Evolutionary conservation across 1,140 invertebrate species (phyloP).

Genomic region (Gryllus bimaculatus): DNA sequence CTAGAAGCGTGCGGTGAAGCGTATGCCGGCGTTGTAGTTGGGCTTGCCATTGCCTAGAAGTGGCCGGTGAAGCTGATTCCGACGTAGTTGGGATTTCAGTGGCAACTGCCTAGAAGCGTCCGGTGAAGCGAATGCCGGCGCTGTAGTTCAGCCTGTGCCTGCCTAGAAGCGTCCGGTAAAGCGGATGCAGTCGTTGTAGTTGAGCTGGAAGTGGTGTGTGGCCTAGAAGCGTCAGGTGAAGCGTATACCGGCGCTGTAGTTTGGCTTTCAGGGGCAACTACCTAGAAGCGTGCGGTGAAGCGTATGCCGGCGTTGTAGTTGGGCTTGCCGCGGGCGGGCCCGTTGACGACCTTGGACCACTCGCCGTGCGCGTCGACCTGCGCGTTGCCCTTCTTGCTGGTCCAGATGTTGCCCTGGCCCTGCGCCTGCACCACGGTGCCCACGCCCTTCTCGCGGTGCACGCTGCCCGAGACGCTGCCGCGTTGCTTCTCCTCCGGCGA

Average conservation of each 20-base stretch:
- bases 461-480: not conserved
- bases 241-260: too few relatives aligned
- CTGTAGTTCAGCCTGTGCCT: not conserved
- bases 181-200: too few relatives aligned
- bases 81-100: too few relatives aligned
- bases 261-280: too few relatives aligned
- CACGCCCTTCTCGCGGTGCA: slow-evolving; percentile 7
- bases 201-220: too few relatives aligned
- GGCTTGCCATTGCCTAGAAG: too few relatives aligned
- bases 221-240: too few relatives aligned
- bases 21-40: too few relatives aligned
- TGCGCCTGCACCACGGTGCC: slow-evolving; percentile 4
- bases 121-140: not conserved
- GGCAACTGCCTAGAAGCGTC: not conserved
- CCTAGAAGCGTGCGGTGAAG: slow-evolving; percentile 2
- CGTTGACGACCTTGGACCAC: not conserved
- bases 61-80: too few relatives aligned
- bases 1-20: not conserved
- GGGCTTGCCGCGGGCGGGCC: slow-evolving; percentile 5
- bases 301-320: not conserved
- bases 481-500: not conserved
- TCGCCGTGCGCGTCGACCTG: not conserved
- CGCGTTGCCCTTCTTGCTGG: slow-evolving; percentile 22
- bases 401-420: not conserved
- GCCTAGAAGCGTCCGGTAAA: not conserved